Conservation (phyloP, 2,888 invertebrate species). For the Keiferia lycopersicella region DNA sequence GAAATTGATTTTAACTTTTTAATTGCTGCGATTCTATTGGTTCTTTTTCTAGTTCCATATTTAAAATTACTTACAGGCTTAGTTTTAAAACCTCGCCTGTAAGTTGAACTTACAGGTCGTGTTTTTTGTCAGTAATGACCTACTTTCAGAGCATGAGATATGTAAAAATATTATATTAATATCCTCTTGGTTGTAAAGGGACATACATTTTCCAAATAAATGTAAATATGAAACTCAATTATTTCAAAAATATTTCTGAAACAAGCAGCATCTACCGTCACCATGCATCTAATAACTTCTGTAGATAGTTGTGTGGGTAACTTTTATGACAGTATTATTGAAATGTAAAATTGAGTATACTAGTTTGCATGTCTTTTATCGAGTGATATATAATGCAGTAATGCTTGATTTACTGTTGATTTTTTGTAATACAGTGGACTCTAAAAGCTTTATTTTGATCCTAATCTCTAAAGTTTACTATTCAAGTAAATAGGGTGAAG, state of each 20-base stretch:
- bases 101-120: too few relatives aligned
- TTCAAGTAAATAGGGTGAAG: neutral
- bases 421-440: constrained; percentile 1
- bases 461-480: neutral
- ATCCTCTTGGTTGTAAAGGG: too few relatives aligned
- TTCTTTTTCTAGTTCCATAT: too few relatives aligned
- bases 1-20: too few relatives aligned
- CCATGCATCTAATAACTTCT: constrained; percentile 4
- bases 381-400: constrained; percentile 15
- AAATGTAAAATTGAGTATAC: neutral
- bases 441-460: neutral
- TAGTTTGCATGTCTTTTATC: constrained; percentile 28
- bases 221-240: neutral
- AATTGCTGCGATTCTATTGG: too few relatives aligned
- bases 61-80: too few relatives aligned
- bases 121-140: too few relatives aligned
- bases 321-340: constrained; percentile 4
- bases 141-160: too few relatives aligned
- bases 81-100: too few relatives aligned
- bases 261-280: neutral
- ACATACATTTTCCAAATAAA: too few relatives aligned
- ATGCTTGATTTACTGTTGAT: constrained; percentile 25
- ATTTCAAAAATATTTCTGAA: neutral
- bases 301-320: constrained; percentile 14
- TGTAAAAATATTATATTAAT: too few relatives aligned